Evolutionary conservation across 1,140 invertebrate genomes (phyloP), one percentile per base, ranked within the genome.

Genomic region (Cyclargus thomasi): DNA sequence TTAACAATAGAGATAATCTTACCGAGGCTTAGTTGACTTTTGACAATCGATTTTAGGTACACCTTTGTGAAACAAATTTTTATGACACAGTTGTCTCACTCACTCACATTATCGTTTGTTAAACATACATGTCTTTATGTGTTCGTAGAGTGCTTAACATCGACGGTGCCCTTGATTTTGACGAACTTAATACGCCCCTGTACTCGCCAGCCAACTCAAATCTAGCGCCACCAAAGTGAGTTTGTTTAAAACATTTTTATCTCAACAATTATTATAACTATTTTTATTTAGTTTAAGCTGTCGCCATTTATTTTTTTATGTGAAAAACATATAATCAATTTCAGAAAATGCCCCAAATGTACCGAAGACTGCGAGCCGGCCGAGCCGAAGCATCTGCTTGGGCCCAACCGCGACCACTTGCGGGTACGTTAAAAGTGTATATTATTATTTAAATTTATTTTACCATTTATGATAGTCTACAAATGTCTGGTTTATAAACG

Each of bases 131-230:
- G 29, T 11, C 39, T 47, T 4, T 47, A 47, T 14, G 14, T 47
- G 17, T 62, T 67, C 91, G 93, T 73, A 92, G 93, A 55, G 92
- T 96, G 17, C 81, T 96, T 35, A 96, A 97, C 86, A 92, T 97
- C 22, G 95, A 97, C 78, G 92, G 96, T 83, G 91, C 97, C 14
- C 79, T 97, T 68, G 94, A 95, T n/a, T 97, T 95, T 83, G 93
- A 95, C 69, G 94, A 96, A 77, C 88, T 97, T 14, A 95, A 95
- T 91, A 92, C 92, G 0, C 90, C 92, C 35, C 79, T 91, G 63
- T 91, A 90, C 78, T 77, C 81, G 8, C 90, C 90, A n/a, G 67
- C 70, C 2, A 16, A 68, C 20, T 16, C 70, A 11, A 18, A 63
- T n/a, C 20, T 39, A 57, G 36, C 75, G 17, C 71, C 70, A n/a